Evolutionary conservation across 2,888 invertebrate genomes (phyloP).

Genomic region (Protonemura montana): DNA sequence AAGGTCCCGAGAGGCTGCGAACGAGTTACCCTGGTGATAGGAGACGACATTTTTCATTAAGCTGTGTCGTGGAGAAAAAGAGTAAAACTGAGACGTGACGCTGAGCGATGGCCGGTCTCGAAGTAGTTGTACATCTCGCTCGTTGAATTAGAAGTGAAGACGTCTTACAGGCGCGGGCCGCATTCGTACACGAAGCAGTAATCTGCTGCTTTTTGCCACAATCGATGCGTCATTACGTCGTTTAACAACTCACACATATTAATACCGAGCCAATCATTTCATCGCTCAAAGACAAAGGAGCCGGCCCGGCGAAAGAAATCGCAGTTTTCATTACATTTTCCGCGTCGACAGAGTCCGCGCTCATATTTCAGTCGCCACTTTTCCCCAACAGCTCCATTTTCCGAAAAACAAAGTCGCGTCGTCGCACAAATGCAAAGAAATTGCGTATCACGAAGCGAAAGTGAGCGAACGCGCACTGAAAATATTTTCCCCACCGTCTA

Average conservation of each 20-base stretch:
- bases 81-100: neutral
- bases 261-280: neutral
- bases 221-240: too few species aligned
- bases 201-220: neutral
- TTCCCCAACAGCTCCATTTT: neutral
- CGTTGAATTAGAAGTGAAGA: neutral
- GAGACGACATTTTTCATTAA: conserved; percentile 37
- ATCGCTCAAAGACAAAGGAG: neutral
- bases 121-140: neutral
- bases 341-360: neutral
- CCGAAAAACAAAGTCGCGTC: neutral
- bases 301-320: neutral
- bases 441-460: neutral
- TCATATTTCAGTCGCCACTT: neutral
- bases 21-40: conserved; percentile 28
- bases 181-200: neutral
- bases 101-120: conserved; percentile 9
- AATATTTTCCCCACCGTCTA: neutral
- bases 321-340: neutral
- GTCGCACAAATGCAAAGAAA: neutral
- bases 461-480: neutral
- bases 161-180: neutral
- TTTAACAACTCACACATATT: neutral
- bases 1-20: conserved; percentile 15
- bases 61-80: conserved; percentile 24